Conservation (phyloP, 1,140 invertebrate genomes). For the Chironomus striatipennis region DNA sequence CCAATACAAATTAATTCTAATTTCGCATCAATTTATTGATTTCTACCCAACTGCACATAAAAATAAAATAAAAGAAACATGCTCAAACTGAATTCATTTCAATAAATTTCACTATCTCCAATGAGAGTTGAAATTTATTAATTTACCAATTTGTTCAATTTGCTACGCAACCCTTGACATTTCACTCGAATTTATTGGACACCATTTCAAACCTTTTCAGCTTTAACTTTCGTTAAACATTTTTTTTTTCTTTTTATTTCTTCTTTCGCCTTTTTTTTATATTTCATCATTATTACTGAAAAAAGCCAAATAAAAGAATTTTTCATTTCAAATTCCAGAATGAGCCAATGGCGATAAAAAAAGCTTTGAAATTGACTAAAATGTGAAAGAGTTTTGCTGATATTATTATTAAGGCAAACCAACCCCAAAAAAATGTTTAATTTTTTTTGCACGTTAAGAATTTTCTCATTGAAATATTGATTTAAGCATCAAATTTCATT, state of each 20-base stretch:
- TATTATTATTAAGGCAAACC: background rate
- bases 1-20: too few relatives aligned
- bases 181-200: too few relatives aligned
- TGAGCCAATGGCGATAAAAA: background rate
- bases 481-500: conserved; percentile 14
- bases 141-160: too few relatives aligned
- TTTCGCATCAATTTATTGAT: too few relatives aligned
- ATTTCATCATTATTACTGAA: background rate
- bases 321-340: conserved; percentile 4
- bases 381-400: too few relatives aligned
- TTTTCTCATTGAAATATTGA: background rate
- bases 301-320: background rate
- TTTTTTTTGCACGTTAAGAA: background rate
- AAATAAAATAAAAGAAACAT: too few relatives aligned
- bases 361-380: background rate
- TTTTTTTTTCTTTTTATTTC: background rate
- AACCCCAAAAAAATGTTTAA: background rate
- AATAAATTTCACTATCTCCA: too few relatives aligned
- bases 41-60: too few relatives aligned
- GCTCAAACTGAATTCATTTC: too few relatives aligned
- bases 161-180: too few relatives aligned
- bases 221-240: background rate
- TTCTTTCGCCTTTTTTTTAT: background rate
- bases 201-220: too few relatives aligned
- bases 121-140: too few relatives aligned